Evolutionary conservation across 2,113 vertebrate genomes (phyloP), one percentile per base, ranked within the genome.

Genomic region (Perccottus glenii): DNA sequence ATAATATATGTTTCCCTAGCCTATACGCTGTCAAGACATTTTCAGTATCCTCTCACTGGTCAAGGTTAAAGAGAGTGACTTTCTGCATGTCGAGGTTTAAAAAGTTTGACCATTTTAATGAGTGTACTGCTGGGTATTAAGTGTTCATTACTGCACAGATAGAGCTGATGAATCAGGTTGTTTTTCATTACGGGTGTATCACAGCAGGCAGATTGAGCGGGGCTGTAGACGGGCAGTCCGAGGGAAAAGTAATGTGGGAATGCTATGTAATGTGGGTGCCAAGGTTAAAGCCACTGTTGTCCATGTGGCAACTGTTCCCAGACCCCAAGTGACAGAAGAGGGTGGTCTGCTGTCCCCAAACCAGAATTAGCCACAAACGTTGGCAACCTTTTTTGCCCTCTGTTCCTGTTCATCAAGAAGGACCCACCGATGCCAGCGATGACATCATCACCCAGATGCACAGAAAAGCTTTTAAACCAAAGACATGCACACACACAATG

Each of bases 281-380:
- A 89, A 86, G 83, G 81, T 88, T 85, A 87, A 88, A 89, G 73
- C 80, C 75, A 36, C 88, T 80, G 75, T 73, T 85, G 82, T 87
- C 77, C 79, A 60, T 70, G 65, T 72, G 61, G 77, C 89, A 90
- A 85, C 84, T 90, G 90, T 83, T 89, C 70, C 73, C 38, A 75
- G 78, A 87, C 80, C 82, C 77, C 64, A 6, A 32, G 74, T 89
- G 81, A 87, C 83, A 87, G 80, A 77, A 87, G 72, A 59, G 55
- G 33, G 73, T 60, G 68, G 74, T 53, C 67, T 38, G 59, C 72
- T 78, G 77, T 79, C 81, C 73, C 44, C 59, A 32, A 11, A 70
- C 68, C 77, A 60, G 71, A 81, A 87, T 89, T 90, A 81, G 84
- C 77, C 12, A n/a, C 64, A 60, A 58, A 45, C 27, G 14, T 65